phyloP scores from a whole-genome alignment of 2,888 invertebrate genomes.

The Oligia latruncula region DNA sequence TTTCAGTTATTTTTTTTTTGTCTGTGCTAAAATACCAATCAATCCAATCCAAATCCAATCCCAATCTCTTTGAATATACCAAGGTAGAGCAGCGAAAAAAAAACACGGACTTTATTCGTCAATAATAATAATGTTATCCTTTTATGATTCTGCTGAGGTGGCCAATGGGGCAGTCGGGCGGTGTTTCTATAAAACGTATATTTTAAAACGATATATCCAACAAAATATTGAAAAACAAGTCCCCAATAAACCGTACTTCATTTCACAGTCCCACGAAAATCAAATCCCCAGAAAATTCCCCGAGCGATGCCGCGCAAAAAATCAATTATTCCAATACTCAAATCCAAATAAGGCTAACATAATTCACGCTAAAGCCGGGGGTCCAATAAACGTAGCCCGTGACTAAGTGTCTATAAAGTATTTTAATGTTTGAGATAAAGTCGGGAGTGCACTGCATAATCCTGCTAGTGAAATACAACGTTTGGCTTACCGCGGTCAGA shows the following conservation, averaged over 20 bases:
- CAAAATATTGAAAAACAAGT: conserved; percentile 30
- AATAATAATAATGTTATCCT: too few relatives aligned
- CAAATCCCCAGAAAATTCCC: conserved; percentile 27
- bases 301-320: conserved; percentile 42
- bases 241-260: conserved; percentile 16
- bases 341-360: conserved; percentile 55
- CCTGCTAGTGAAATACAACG: conserved; percentile 69
- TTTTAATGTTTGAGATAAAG: conserved; percentile 79
- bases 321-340: conserved; percentile 57
- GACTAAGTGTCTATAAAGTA: conserved; percentile 76
- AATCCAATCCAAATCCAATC: too few relatives aligned
- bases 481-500: conserved; percentile 66
- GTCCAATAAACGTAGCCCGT: conserved; percentile 61
- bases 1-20: too few relatives aligned
- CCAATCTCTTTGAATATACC: too few relatives aligned
- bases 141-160: too few relatives aligned
- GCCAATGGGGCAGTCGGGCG: background rate
- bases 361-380: conserved; percentile 49
- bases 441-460: conserved; percentile 65
- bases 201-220: background rate
- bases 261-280: conserved; percentile 6
- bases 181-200: background rate
- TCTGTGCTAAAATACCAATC: too few relatives aligned
- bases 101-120: too few relatives aligned
- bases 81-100: too few relatives aligned